Evolutionary conservation across 2,888 invertebrate species (phyloP), one percentile per base, ranked within the genome.

Genomic region (Chymomyza fuscimana): DNA sequence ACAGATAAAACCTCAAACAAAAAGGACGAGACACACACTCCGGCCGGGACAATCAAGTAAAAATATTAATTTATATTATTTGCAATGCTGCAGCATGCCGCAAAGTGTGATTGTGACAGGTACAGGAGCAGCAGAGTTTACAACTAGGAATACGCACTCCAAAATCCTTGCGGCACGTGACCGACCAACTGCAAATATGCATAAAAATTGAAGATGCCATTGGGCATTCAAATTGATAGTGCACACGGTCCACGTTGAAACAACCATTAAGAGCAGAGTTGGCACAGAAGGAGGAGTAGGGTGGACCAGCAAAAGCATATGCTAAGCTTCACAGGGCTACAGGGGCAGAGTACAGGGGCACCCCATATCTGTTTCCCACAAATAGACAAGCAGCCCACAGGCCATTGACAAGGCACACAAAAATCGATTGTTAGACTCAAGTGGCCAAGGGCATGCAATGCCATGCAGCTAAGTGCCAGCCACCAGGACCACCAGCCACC

Each of bases 51-150:
- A 46, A 46, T 46, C 40, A 46, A 22, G 52, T 60, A 73, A 70
- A 86, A 82, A 84, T 87, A 89, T 87, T 88, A 87, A 88, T 88
- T 88, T 89, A 87, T 87, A 83, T 79, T 89, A 89, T 88, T 88
- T 86, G 86, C 88, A 78, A 86, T 81, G 83, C 83, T 77, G 79
- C 89, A 79, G 86, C 80, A 74, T 79, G 87, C 83, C 83, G 80
- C 81, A 88, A 89, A 86, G 88, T 89, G 86, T 89, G 89, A 88
- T 88, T 87, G 88, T 89, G 89, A 89, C 89, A 89, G 89, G 90
- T 89, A 82, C 86, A 65, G 77, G 65, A 75, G 73, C 74, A 65
- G 73, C 66, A 65, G 56, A 19, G 29, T 6, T 19, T 52, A 51
- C 5, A 32, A 32, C 32, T 32, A 32, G 32, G 5, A 9, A 66